Percentiles rank a stretch among this genome's conserved stretches.
Conservation (phyloP, 2,113 vertebrate genomes). For the Dendrocopos noguchii region DNA sequence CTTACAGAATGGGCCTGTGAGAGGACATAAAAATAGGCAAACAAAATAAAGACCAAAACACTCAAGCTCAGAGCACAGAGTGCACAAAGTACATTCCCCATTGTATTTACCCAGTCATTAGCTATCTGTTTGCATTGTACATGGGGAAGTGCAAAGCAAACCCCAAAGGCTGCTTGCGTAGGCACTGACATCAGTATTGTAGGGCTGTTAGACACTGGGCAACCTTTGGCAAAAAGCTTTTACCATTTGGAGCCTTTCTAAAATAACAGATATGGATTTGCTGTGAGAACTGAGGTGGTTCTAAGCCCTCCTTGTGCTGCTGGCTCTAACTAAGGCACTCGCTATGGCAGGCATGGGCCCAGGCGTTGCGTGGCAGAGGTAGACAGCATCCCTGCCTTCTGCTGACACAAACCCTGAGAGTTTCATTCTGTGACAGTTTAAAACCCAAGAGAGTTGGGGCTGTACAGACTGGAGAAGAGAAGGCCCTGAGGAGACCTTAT, state of each 20-base stretch:
- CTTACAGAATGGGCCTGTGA: slow-evolving; percentile 49
- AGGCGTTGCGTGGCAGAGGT: not conserved
- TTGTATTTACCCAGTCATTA: slow-evolving; percentile 65
- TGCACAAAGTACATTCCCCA: slow-evolving; percentile 42
- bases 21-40: slow-evolving; percentile 66
- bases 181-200: slow-evolving; percentile 37
- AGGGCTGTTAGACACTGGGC: not conserved
- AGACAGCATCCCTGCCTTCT: not conserved
- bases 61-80: slow-evolving; percentile 45
- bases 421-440: not conserved
- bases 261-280: slow-evolving; percentile 21
- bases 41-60: slow-evolving; percentile 67
- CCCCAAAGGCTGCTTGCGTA: slow-evolving; percentile 48
- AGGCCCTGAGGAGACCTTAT: too few relatives aligned
- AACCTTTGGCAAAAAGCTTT: slow-evolving; percentile 45
- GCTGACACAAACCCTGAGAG: not conserved
- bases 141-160: slow-evolving; percentile 50
- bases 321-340: not conserved
- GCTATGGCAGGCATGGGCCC: not conserved
- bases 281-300: slow-evolving; percentile 17
- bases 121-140: slow-evolving; percentile 53
- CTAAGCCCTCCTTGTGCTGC: not conserved
- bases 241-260: not conserved
- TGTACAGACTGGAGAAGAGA: too few relatives aligned
- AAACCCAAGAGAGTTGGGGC: too few relatives aligned